Conservation (phyloP, 2,113 vertebrate species). For the Mirounga angustirostris region DNA sequence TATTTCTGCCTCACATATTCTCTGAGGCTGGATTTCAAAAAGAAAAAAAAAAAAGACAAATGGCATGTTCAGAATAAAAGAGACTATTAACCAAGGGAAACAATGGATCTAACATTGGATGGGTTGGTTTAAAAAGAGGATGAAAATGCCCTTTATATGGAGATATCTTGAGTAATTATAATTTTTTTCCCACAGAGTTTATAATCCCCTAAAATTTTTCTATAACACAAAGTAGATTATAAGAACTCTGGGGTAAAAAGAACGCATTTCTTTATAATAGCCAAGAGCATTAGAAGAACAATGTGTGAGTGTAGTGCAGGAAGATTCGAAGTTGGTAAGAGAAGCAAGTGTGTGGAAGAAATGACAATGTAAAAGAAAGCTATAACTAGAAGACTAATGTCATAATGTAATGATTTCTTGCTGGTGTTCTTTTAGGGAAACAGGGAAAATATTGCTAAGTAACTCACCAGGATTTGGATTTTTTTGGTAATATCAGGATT, state of each 20-base stretch:
- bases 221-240: neutral
- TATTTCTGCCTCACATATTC: neutral
- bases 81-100: neutral
- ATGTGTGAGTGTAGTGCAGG: accelerated
- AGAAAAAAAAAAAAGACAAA: neutral
- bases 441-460: neutral
- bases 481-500: neutral
- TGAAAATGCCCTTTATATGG: neutral
- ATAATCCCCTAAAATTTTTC: neutral
- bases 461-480: neutral
- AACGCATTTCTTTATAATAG: neutral
- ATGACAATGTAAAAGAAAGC: neutral
- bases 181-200: neutral
- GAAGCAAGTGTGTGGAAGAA: neutral
- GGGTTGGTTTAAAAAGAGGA: neutral
- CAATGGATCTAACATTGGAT: neutral
- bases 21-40: neutral
- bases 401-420: neutral
- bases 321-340: neutral
- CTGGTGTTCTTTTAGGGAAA: neutral
- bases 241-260: neutral
- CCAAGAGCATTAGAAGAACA: neutral
- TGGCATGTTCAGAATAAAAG: neutral
- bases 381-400: neutral
- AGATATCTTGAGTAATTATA: neutral